Conservation (phyloP, 2,888 invertebrate species). For the Mayetiola destructor region DNA sequence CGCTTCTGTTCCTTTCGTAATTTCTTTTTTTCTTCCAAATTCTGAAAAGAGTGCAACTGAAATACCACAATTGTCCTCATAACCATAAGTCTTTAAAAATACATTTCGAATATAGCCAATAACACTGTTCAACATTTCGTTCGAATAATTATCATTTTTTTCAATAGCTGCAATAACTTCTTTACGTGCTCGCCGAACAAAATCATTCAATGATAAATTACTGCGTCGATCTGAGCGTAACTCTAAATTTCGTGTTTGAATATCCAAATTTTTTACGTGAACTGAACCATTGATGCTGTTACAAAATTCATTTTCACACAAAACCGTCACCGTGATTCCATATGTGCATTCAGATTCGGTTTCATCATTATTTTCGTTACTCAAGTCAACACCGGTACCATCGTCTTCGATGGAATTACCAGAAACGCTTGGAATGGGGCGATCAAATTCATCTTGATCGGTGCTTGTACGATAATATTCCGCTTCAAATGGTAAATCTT, state of each 20-base stretch:
- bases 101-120: neutral
- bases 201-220: neutral
- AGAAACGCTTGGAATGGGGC: neutral
- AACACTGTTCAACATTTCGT: neutral
- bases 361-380: neutral
- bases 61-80: neutral
- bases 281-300: no score
- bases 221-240: neutral
- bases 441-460: neutral
- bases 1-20: neutral
- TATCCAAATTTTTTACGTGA: neutral
- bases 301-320: no score
- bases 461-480: conserved; percentile 1
- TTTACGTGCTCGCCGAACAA: neutral
- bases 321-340: neutral
- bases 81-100: neutral
- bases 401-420: neutral
- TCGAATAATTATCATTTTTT: neutral
- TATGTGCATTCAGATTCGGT: conserved; percentile 2
- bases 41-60: neutral
- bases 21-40: neutral
- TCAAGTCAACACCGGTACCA: neutral
- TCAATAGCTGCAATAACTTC: neutral
- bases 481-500: conserved; percentile 1
- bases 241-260: neutral